Base-by-base conservation (phyloP, 2,113 vertebrate genomes). In the Equus quagga region DNA sequence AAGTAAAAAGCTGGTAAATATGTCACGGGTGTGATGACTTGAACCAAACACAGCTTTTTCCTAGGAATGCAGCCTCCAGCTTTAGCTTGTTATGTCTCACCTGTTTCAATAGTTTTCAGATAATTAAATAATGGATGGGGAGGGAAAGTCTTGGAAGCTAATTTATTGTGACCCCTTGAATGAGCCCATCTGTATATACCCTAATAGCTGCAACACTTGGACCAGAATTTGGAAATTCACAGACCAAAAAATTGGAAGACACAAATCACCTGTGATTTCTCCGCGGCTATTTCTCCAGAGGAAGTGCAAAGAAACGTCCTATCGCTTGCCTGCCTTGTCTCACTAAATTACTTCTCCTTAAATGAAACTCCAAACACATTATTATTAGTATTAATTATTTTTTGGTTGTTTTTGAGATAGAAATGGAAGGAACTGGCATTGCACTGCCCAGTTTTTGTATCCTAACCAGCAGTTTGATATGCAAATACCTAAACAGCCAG, bases 391-490 rank as follows among this genome's bases (percentile, higher is more conserved):
- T 8, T 36, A 70, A 69, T 64, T 11, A 1, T 19, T 81, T 36
- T 65, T 15, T 2, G n/a, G 1, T 72, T 8, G 28, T 17, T 46
- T 51, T 69, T 28, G 26, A 85, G 56, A 54, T 31, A 11, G 41
- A 60, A n/a, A 89, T 23, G n/a, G 49, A 24, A 90, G 60, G 87
- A 75, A 83, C 2, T 8, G 33, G 6, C 60, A 24, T 9, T 6
- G 11, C 49, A 13, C 62, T 33, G 73, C 49, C 56, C n/a, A 3
- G n/a, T 23, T 41, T 11, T 58, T 92, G 19, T 5, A 49, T 36
- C 70, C 91, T 41, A 36, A 65, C 73, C 97, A 94, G 97, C 97
- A 91, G 80, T 79, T 84, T 8, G 36, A 31, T 12, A 78, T 13
- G 88, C 70, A 72, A 75, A 56, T 28, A 58, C 81, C 23, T 31